Base-by-base conservation (phyloP, 1,140 invertebrate species). In the Magallana gigas region DNA sequence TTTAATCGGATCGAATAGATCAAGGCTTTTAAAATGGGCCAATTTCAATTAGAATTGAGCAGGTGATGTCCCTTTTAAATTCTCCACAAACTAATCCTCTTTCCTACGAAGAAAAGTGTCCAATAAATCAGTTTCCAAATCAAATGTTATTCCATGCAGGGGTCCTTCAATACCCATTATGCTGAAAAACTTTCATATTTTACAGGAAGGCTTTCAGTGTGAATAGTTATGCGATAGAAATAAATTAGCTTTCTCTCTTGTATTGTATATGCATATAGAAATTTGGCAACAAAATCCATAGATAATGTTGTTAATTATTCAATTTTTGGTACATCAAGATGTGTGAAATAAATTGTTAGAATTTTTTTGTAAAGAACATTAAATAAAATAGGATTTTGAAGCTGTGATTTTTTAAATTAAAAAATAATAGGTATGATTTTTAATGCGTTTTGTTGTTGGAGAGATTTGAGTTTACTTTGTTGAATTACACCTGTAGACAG, bases 41-140 rank as follows among this genome's bases (percentile, higher is more conserved):
- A 76, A 48, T 76, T 76, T 18, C 23, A 76, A 76, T 76, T 76
- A 29, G 68, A 76, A 76, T 36, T 36, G 68, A 76, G 23, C 18
- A 76, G 68, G 8, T 76, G 68, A 76, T 76, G 68, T 29, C 68
- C 68, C 68, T 76, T 23, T 76, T 76, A 76, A 76, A 76, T 76
- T 29, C 23, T 71, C 6, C 23, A 76, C 23, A 11, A 76, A 76
- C 18, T 76, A 76, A 76, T 76, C 68, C 18, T 23, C 23, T 76
- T 76, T 76, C 23, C 11, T 76, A 7, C 9, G 8, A 14, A 12
- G 68, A 7, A 76, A 18, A 76, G 23, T 48, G 68, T 76, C 68
- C 68, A 76, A 76, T 76, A 76, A 76, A 76, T 76, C 68, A 76
- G 23, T 12, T 76, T 36, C 14, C 68, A 4, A 11, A 29, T 18